Conservation (phyloP, 1,140 invertebrate species). For the Globodera ellingtonae region DNA sequence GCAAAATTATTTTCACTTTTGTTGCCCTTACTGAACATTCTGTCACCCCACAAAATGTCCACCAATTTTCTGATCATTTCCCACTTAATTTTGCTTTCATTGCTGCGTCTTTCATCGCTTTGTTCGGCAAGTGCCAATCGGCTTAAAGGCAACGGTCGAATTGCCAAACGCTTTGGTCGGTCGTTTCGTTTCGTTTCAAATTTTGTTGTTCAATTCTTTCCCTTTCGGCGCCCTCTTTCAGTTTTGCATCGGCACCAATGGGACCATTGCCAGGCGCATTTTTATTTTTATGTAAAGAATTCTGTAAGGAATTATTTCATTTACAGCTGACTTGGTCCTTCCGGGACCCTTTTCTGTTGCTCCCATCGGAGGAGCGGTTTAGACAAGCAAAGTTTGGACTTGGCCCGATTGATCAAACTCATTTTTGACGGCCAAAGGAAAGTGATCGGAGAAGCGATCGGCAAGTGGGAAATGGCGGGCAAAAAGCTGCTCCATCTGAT, state of each 20-base stretch:
- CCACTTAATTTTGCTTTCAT: not conserved
- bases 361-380: conserved; percentile 21
- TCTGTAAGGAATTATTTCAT: not conserved
- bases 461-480: conserved; percentile 19
- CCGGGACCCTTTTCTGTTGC: conserved; percentile 30
- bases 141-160: not conserved
- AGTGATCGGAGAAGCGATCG: conserved; percentile 25
- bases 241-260: conserved; percentile 12
- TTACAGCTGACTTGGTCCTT: conserved; percentile 17
- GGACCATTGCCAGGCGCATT: conserved; percentile 1
- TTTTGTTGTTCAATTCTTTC: not conserved
- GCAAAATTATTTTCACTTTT: too few relatives aligned
- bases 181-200: not conserved
- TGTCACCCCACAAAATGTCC: too few relatives aligned
- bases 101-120: not conserved
- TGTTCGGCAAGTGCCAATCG: not conserved
- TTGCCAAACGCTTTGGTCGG: conserved; percentile 14
- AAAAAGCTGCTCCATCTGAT: not conserved
- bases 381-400: conserved; percentile 15
- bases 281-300: not conserved
- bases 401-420: not conserved
- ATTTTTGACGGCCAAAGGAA: conserved; percentile 6
- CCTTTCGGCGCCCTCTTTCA: not conserved
- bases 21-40: too few relatives aligned
- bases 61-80: not conserved